Conservation (phyloP, 2,797 vertebrate genomes). For the Chelon auratus region DNA sequence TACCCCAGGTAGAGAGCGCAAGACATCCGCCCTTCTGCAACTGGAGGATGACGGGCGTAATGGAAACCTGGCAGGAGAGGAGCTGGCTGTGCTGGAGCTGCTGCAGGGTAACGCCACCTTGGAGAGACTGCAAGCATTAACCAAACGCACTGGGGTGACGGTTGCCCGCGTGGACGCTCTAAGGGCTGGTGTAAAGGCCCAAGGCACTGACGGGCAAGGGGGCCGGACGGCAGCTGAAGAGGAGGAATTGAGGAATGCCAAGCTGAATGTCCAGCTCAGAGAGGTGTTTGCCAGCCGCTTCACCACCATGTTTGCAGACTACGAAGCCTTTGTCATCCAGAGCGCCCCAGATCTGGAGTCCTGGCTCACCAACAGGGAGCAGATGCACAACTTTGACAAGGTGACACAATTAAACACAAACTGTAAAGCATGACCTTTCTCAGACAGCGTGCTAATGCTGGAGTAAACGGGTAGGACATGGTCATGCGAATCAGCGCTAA, state of each 20-base stretch:
- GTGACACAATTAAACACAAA: slow-evolving; percentile 74
- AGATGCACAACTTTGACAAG: slow-evolving; percentile 99
- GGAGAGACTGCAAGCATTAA: slow-evolving; percentile 90
- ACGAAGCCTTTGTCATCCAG: slow-evolving; percentile 95
- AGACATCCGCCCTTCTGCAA: slow-evolving; percentile 83
- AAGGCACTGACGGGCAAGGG: slow-evolving; percentile 54
- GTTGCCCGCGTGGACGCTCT: slow-evolving; percentile 87
- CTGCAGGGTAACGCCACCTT: slow-evolving; percentile 91
- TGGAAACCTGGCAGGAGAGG: slow-evolving; percentile 87
- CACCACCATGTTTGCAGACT: slow-evolving; percentile 92
- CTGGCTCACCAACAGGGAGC: slow-evolving; percentile 94
- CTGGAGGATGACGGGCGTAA: slow-evolving; percentile 91
- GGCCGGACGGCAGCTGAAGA: slow-evolving; percentile 82
- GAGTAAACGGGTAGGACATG: too few relatives aligned
- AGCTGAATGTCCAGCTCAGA: slow-evolving; percentile 90
- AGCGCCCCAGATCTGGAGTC: slow-evolving; percentile 91
- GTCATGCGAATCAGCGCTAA: neutral
- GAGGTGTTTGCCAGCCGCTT: slow-evolving; percentile 94
- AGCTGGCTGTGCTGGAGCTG: slow-evolving; percentile 87
- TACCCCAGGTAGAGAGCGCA: slow-evolving; percentile 77
- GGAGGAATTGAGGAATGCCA: slow-evolving; percentile 87
- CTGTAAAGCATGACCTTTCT: neutral
- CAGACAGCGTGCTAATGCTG: neutral
- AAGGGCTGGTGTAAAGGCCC: slow-evolving; percentile 71
- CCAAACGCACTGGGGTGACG: slow-evolving; percentile 88